Conservation (phyloP, 2,113 vertebrate species). For the Anhinga rufa region DNA sequence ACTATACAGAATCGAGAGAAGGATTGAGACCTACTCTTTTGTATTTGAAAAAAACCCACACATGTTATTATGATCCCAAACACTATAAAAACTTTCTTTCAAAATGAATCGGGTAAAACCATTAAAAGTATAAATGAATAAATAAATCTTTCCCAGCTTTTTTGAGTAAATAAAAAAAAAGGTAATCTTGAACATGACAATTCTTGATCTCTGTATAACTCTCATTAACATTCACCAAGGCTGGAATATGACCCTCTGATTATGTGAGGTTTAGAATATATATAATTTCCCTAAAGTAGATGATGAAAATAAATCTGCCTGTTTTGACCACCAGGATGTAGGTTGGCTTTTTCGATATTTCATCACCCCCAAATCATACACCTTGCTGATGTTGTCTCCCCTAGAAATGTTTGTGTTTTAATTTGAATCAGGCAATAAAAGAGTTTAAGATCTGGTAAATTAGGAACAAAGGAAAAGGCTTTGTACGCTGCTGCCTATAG, state of each 20-base stretch:
- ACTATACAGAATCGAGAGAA: neutral
- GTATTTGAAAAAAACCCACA: neutral
- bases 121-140: neutral
- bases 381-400: neutral
- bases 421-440: constrained; percentile 43
- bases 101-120: neutral
- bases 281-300: neutral
- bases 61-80: neutral
- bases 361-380: neutral
- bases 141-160: neutral
- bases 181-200: neutral
- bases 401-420: neutral
- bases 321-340: neutral
- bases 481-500: constrained; percentile 37
- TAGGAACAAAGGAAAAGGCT: constrained; percentile 66
- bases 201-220: constrained; percentile 2
- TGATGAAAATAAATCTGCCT: neutral
- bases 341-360: constrained; percentile 14
- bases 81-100: neutral
- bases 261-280: neutral
- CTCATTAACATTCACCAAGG: neutral
- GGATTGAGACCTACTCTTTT: constrained; percentile 12
- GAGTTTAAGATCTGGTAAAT: constrained; percentile 57
- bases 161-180: neutral
- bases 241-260: constrained; percentile 22